These are phyloP conservation scores for Tricholauxania praeusta DNA, from an alignment of 2,888 invertebrate species.

Conservation along the genomic window DNA sequence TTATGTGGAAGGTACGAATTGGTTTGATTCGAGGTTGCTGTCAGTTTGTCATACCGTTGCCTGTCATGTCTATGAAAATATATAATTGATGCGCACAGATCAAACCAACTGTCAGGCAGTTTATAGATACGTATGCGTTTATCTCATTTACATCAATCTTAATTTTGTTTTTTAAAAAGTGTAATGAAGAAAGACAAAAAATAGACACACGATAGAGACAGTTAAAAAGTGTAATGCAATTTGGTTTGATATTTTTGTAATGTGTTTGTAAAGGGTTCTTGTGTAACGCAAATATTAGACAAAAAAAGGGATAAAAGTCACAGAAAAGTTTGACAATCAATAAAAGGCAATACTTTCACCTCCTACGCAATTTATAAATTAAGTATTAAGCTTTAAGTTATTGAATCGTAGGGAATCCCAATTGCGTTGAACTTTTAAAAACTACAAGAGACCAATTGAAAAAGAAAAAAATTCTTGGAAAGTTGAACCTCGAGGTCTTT, in stretches of 20 bases:
- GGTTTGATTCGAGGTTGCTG: not conserved
- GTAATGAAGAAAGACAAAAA: conserved; percentile 1
- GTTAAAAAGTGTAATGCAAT: not conserved
- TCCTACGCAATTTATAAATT: no score
- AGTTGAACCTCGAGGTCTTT: no score
- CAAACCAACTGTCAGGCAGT: conserved; percentile 7
- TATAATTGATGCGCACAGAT: conserved; percentile 15
- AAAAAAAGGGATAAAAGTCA: no score
- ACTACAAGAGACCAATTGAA: no score
- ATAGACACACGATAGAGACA: no score
- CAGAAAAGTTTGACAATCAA: no score
- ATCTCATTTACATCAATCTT: conserved; percentile 32
- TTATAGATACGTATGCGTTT: conserved; percentile 3
- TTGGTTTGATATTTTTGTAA: not conserved
- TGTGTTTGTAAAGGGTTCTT: conserved; percentile 2
- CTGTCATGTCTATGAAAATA: conserved; percentile 11
- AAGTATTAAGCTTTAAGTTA: no score
- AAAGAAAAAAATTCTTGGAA: no score
- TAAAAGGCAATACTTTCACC: no score
- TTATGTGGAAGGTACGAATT: not conserved
- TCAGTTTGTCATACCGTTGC: conserved; percentile 7
- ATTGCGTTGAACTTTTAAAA: no score
- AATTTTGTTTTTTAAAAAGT: conserved; percentile 14
- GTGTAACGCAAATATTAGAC: no score
- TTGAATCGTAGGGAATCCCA: no score